phyloP scores from a whole-genome alignment of 2,888 invertebrate genomes.

The Rhagophthalmus giganteus region DNA sequence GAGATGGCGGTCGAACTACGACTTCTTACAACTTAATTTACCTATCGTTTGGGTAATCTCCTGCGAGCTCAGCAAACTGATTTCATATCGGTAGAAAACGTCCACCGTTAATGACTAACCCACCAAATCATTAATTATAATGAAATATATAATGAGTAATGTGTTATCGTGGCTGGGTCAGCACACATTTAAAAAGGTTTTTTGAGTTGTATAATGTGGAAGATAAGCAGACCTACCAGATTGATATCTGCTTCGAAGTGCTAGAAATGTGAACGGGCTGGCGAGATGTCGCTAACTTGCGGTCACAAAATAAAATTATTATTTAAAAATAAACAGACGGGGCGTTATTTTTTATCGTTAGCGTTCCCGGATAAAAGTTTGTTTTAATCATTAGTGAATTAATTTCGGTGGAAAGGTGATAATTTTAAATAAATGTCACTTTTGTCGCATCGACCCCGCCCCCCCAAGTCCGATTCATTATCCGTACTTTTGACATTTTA shows the following conservation, averaged over 20 bases:
- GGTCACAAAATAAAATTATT: too few relatives aligned
- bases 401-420: too few relatives aligned
- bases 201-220: conserved; percentile 33
- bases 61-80: conserved; percentile 21
- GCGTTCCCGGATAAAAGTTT: too few relatives aligned
- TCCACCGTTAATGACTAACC: conserved; percentile 31
- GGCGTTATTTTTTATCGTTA: too few relatives aligned
- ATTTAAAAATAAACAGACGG: too few relatives aligned
- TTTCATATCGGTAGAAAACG: conserved; percentile 32
- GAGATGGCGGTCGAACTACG: not conserved
- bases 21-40: conserved; percentile 12
- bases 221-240: conserved; percentile 32
- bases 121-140: conserved; percentile 39
- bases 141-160: conserved; percentile 42
- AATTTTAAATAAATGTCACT: too few relatives aligned
- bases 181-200: conserved; percentile 37
- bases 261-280: conserved; percentile 23
- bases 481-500: too few relatives aligned
- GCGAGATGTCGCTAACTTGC: too few relatives aligned
- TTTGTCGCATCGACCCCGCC: too few relatives aligned
- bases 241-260: conserved; percentile 29
- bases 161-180: conserved; percentile 36
- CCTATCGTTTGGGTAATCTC: conserved; percentile 24
- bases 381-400: too few relatives aligned
- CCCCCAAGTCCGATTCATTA: too few relatives aligned